These are phyloP conservation scores for Silurus meridionalis DNA, from an alignment of 2,113 vertebrate genomes.

Conservation along the genomic window DNA sequence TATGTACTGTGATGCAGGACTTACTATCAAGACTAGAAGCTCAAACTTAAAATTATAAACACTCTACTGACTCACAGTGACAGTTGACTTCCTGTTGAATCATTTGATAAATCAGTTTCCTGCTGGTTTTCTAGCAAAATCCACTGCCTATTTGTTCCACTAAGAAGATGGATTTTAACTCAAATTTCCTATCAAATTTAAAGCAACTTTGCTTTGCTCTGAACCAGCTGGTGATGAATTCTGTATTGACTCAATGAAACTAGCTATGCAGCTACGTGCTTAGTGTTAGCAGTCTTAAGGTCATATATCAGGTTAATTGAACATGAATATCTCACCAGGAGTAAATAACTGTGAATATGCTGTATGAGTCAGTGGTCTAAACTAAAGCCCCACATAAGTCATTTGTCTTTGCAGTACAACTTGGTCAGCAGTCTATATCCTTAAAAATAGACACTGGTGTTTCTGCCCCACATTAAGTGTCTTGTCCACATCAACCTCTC, in stretches of 20 bases:
- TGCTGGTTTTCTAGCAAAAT: background rate
- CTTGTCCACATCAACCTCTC: too few species aligned
- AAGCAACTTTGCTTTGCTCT: background rate
- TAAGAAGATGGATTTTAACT: background rate
- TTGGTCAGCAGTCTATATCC: background rate
- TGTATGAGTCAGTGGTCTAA: background rate
- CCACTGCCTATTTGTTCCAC: background rate
- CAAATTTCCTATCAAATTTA: background rate
- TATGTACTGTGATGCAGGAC: background rate
- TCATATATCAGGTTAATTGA: background rate
- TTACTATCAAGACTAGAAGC: background rate
- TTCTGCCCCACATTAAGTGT: background rate
- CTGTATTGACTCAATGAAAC: background rate
- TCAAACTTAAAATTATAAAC: background rate
- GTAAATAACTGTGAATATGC: background rate
- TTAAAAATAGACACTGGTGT: background rate
- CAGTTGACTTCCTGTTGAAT: background rate
- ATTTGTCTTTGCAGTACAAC: background rate
- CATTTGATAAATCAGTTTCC: background rate
- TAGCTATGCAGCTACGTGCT: background rate
- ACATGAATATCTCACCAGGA: background rate
- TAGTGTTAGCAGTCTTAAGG: background rate
- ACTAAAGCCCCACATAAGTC: background rate
- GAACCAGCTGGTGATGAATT: background rate
- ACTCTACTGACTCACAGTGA: background rate